Evolutionary conservation across 1,140 invertebrate species (phyloP).

Genomic region (Tetraneura akinire): DNA sequence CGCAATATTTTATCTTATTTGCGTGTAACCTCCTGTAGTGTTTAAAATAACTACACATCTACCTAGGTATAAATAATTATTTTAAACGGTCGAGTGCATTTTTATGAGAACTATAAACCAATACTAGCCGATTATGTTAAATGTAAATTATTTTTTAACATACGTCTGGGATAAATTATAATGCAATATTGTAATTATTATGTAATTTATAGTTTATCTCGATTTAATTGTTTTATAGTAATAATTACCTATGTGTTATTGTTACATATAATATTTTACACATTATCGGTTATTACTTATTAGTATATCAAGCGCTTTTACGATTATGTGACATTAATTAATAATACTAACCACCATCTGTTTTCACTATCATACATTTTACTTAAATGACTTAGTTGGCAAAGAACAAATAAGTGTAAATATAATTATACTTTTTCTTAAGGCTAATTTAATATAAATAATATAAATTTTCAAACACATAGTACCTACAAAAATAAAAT

Average conservation of each 20-base stretch:
- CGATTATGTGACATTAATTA: constrained; percentile 13
- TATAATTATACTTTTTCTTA: too few relatives aligned
- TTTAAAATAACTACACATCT: neutral
- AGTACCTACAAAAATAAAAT: too few relatives aligned
- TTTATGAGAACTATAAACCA: neutral
- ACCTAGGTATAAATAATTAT: too few relatives aligned
- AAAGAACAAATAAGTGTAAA: too few relatives aligned
- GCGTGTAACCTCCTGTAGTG: too few relatives aligned
- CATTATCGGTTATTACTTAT: neutral
- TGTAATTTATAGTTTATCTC: neutral
- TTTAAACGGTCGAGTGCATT: too few relatives aligned
- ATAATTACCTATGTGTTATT: neutral
- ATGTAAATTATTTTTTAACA: neutral
- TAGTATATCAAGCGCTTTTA: constrained; percentile 13
- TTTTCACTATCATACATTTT: neutral
- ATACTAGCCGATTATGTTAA: neutral
- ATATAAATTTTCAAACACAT: too few relatives aligned
- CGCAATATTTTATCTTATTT: too few relatives aligned
- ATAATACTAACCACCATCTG: neutral
- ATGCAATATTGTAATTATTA: neutral
- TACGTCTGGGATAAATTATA: neutral
- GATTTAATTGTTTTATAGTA: neutral
- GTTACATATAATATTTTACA: neutral
- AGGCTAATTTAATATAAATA: too few relatives aligned
- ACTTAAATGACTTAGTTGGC: neutral